Base-by-base conservation (phyloP, 23 tunicate genomes). In the Trididemnum clinides region DNA sequence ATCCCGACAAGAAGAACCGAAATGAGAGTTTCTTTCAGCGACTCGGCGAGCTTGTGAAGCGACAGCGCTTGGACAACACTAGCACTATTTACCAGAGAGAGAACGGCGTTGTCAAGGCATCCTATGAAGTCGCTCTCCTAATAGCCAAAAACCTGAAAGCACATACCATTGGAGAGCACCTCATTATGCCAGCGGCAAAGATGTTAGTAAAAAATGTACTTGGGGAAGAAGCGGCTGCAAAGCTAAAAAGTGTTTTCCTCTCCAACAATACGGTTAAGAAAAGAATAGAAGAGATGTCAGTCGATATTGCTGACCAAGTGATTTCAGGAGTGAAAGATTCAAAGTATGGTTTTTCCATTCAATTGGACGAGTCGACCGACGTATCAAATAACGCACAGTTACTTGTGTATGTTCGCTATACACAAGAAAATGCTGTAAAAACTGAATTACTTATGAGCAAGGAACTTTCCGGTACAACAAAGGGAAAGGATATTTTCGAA, bases 51-150 rank as follows among this genome's bases (percentile, higher is more conserved):
- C 73, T 73, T 78, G 86, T 72, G 57, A 82, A 82, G 80, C 57
- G 86, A 57, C 86, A 82, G 82, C 86, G 86, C 82, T 82, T n/a
- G 86, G 86, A 72, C 86, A 82, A 82, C 29, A 82, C 86, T 82
- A 58, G 86, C 86, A 74, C 69, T 18, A 58, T 82, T 29, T 72
- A 44, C 86, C 86, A 82, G 86, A 82, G 69, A 78, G 33, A 72
- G 83, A 76, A 72, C n/a, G n/a, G n/a, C n/a, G 28, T 82, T 82
- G 57, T 82, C 29, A 72, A 82, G 35, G 86, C 86, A 72, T 82
- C 86, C 37, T 71, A 74, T 82, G 86, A 82, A 82, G 86, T 73
- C 86, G 82, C 32, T 34, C 35, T 79, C 80, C 27, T 54, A 84
- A 44, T n/a, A n/a, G 88, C 88, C 77, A 84, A 84, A 77, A 84